Evolutionary conservation across 1,140 invertebrate genomes (phyloP).

Genomic region (Propsilocerus akamusi): DNA sequence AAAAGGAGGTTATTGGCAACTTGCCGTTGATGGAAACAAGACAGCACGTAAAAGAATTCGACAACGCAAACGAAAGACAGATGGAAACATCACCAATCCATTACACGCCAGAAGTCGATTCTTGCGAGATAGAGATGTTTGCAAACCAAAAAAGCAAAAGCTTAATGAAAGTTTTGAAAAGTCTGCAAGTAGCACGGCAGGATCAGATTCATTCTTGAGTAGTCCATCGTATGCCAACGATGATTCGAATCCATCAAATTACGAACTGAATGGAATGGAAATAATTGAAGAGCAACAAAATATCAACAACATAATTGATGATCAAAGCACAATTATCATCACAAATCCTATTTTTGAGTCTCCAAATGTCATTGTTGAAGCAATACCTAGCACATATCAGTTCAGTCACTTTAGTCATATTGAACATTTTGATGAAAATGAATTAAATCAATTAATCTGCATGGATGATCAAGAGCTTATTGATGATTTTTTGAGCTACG

Average conservation of each 20-base stretch:
- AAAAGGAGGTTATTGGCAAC: conserved; percentile 23
- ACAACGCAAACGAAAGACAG: conserved; percentile 13
- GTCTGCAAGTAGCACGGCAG: not conserved
- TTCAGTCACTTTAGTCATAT: not conserved
- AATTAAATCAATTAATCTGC: conserved; percentile 2
- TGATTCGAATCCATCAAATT: not conserved
- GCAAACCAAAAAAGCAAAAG: no score
- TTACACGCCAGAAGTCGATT: not conserved
- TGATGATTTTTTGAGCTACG: not conserved
- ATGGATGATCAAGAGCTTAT: not conserved
- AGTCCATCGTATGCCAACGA: not conserved
- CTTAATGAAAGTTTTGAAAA: no score
- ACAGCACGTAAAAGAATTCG: conserved; percentile 19
- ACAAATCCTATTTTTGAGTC: not conserved
- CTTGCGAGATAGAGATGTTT: no score
- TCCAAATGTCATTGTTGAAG: conserved; percentile 1
- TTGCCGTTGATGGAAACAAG: conserved; percentile 20
- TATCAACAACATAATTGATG: conserved; percentile 1
- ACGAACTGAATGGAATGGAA: not conserved
- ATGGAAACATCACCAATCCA: not conserved
- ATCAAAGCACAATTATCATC: not conserved
- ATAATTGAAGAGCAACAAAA: not conserved
- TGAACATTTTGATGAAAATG: not conserved
- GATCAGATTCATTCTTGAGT: not conserved
- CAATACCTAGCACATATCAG: not conserved